Evolutionary conservation across 2,113 vertebrate species (phyloP).

Genomic region (Orthonyx spaldingii): DNA sequence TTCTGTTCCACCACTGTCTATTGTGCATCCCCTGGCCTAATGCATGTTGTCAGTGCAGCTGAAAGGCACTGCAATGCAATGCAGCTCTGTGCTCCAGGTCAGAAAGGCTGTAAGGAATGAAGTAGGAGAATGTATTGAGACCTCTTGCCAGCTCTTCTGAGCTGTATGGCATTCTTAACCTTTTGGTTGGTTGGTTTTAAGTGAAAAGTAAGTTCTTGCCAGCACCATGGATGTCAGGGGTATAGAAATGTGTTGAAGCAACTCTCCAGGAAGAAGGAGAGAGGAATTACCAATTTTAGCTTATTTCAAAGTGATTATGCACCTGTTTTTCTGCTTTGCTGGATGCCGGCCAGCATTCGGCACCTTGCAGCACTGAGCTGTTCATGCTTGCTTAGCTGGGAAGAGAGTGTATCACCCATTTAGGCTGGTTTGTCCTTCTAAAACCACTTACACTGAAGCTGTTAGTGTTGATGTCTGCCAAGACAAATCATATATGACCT

Average conservation of each 20-base stretch:
- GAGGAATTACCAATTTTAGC: neutral
- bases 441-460: neutral
- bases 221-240: neutral
- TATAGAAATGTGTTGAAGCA: neutral
- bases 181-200: neutral
- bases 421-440: neutral
- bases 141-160: neutral
- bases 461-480: neutral
- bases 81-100: neutral
- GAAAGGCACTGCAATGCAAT: neutral
- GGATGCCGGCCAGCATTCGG: neutral
- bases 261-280: neutral
- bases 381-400: neutral
- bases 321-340: neutral
- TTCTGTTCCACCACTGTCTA: neutral
- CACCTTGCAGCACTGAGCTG: neutral
- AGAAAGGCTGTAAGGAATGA: neutral
- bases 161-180: neutral
- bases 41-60: neutral
- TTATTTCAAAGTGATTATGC: neutral
- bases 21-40: neutral
- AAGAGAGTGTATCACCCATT: neutral
- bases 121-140: neutral
- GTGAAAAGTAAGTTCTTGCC: neutral
- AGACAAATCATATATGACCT: neutral